phyloP scores from a whole-genome alignment of 2,113 vertebrate species.

The Tychaedon coryphoeus region DNA sequence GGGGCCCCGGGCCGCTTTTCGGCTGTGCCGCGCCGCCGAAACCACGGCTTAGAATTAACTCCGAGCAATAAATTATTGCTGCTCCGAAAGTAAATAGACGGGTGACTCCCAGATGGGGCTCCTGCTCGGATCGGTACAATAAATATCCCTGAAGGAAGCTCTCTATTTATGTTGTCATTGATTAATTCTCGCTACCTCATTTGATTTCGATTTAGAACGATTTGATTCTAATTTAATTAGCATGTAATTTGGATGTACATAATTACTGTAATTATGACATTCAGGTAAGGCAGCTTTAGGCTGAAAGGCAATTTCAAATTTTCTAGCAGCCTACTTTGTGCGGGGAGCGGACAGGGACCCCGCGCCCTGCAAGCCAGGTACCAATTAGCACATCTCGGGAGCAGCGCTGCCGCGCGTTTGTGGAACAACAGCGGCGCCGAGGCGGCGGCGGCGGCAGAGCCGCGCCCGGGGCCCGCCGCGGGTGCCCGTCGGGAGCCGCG shows the following conservation, averaged over 20 bases:
- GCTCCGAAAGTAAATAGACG: conserved; percentile 72
- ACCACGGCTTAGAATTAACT: background rate
- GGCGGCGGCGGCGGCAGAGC: background rate
- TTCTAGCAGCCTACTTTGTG: conserved; percentile 76
- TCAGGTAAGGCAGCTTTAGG: conserved; percentile 88
- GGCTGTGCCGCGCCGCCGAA: background rate
- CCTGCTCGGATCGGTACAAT: conserved; percentile 79
- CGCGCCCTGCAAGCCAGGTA: conserved; percentile 73
- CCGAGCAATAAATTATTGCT: conserved; percentile 57
- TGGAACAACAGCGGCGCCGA: conserved; percentile 58
- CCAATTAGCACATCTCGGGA: conserved; percentile 77
- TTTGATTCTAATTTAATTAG: conserved; percentile 92
- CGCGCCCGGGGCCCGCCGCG: too few species aligned
- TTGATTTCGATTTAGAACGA: conserved; percentile 90
- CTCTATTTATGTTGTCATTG: conserved; percentile 91
- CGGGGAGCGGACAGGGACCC: conserved; percentile 77
- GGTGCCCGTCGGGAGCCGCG: too few species aligned
- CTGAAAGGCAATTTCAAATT: conserved; percentile 84
- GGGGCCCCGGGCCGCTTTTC: background rate
- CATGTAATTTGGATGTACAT: conserved; percentile 90
- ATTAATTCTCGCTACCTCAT: conserved; percentile 88
- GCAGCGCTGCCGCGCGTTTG: conserved; percentile 62
- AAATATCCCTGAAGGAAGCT: conserved; percentile 85
- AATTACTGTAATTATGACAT: conserved; percentile 91
- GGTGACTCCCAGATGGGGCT: conserved; percentile 74